phyloP scores from a whole-genome alignment of 30 jellyfish, hydroid and myxozoan genomes.

The Cassiopea xamachana region DNA sequence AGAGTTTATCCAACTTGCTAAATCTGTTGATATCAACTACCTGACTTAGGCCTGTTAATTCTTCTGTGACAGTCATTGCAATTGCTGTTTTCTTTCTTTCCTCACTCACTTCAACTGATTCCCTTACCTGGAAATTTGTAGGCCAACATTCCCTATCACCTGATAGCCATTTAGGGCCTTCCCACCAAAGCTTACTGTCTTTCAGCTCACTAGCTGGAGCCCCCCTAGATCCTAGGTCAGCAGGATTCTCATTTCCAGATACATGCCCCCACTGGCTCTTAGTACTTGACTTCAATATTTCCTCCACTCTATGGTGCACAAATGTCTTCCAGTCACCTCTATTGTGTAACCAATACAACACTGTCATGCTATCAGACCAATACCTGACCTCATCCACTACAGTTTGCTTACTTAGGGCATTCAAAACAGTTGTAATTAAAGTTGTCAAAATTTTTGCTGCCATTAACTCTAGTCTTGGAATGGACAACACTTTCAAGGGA shows the following conservation, averaged over 20 bases:
- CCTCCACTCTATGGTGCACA: conserved; percentile 54
- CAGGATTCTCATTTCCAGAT: conserved; percentile 45
- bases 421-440: conserved; percentile 1
- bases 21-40: conserved; percentile 42
- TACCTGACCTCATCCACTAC: conserved; percentile 11
- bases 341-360: conserved; percentile 33
- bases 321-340: conserved; percentile 40
- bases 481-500: conserved; percentile 37
- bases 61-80: conserved; percentile 2
- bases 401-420: neutral
- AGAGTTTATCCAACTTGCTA: conserved; percentile 20
- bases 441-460: conserved; percentile 32
- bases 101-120: conserved; percentile 16
- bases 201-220: conserved; percentile 37
- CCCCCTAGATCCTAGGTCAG: conserved; percentile 74
- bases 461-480: conserved; percentile 46
- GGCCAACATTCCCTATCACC: conserved; percentile 46
- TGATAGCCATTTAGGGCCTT: conserved; percentile 18
- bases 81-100: conserved; percentile 52
- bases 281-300: conserved; percentile 18
- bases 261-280: conserved; percentile 29
- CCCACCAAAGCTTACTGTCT: conserved; percentile 73
- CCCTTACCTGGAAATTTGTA: conserved; percentile 14
- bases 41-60: conserved; percentile 25
- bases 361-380: conserved; percentile 50